Conservation (phyloP, 1,140 invertebrate genomes). For the Stenopsyche tienmushanensis region DNA sequence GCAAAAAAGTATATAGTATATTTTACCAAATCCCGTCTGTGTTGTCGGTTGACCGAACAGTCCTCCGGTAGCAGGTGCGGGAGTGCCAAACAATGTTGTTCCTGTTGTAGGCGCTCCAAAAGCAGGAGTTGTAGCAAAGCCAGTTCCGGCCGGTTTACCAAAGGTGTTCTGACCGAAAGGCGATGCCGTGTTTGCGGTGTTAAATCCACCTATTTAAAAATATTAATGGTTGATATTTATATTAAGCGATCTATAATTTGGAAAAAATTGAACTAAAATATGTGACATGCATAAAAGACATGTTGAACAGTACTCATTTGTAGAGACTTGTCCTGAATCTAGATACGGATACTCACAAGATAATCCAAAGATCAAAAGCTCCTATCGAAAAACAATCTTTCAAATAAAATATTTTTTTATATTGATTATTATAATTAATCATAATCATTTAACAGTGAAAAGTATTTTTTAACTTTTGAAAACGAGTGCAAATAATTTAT, state of each 20-base stretch:
- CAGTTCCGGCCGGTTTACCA: constrained; percentile 45
- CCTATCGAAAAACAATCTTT: background rate
- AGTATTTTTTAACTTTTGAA: too few species aligned
- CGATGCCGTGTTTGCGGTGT: constrained; percentile 26
- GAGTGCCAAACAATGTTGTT: constrained; percentile 22
- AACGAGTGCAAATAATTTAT: too few species aligned
- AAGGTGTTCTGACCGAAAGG: constrained; percentile 46
- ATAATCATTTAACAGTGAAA: too few species aligned
- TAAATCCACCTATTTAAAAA: constrained; percentile 21
- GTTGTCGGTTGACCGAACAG: constrained; percentile 41
- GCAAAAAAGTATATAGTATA: background rate
- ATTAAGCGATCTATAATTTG: background rate
- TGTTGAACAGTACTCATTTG: background rate
- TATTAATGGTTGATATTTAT: background rate
- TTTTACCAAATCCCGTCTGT: constrained; percentile 29
- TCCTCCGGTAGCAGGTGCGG: constrained; percentile 10
- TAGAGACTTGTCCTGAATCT: too few species aligned
- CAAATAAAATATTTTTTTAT: too few species aligned
- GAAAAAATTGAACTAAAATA: background rate
- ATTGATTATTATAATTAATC: too few species aligned
- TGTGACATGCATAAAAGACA: background rate
- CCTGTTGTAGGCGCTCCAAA: constrained; percentile 45
- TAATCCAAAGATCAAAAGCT: background rate
- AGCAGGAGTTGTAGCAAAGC: constrained; percentile 50
- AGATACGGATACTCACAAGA: background rate